Evolutionary conservation across 1,140 invertebrate genomes (phyloP).

Genomic region (Stegodyphus mimosarum): DNA sequence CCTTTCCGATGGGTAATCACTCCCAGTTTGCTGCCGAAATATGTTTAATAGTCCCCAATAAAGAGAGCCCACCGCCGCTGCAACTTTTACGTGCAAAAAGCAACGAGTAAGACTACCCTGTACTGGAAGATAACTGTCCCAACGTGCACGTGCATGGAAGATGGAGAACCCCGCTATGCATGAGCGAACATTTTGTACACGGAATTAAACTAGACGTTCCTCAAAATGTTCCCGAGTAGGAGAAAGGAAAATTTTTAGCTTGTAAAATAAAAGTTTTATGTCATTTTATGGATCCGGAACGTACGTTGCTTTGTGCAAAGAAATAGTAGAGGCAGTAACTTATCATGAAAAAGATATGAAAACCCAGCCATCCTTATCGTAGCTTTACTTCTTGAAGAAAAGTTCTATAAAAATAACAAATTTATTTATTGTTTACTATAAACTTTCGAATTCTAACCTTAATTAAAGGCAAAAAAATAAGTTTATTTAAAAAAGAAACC

Average conservation of each 20-base stretch:
- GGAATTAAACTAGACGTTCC: too few species aligned
- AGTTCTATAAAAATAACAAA: too few species aligned
- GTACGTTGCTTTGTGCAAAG: background rate
- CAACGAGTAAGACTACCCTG: background rate
- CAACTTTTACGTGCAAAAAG: conserved; percentile 55
- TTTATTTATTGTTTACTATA: too few species aligned
- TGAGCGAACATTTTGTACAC: too few species aligned
- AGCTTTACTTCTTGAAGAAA: too few species aligned
- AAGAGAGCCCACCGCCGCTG: background rate
- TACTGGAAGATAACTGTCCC: conserved; percentile 12
- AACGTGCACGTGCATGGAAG: conserved; percentile 47
- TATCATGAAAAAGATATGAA: too few species aligned
- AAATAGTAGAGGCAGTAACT: too few species aligned
- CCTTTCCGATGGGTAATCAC: conserved; percentile 25
- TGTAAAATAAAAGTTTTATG: conserved; percentile 58
- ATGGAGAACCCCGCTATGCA: background rate
- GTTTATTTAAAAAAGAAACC: too few species aligned
- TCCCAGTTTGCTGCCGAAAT: conserved; percentile 26
- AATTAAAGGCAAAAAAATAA: too few species aligned
- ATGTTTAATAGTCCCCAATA: conserved; percentile 53
- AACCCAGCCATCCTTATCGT: too few species aligned
- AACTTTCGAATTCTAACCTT: too few species aligned
- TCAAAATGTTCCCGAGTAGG: background rate
- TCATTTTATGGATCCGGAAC: background rate
- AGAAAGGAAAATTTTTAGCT: conserved; percentile 26